A percentile compares a stretch with the other conserved stretches of the same genome.
phyloP scores from a whole-genome alignment of 2,888 invertebrate genomes.

The Lasioglossum marginatum region DNA sequence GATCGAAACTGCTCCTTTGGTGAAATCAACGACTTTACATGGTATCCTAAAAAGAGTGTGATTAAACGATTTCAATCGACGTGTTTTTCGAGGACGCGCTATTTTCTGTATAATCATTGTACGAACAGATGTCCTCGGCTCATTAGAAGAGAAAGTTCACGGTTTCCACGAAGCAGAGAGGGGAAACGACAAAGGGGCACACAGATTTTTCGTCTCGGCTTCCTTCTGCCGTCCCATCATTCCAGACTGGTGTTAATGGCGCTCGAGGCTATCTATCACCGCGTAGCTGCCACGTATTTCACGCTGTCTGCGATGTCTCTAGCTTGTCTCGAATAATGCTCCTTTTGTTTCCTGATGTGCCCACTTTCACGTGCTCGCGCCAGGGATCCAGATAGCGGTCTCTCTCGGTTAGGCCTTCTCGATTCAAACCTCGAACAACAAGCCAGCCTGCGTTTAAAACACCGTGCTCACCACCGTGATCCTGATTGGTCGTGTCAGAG shows the following conservation, averaged over 20 bases:
- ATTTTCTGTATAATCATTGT: background rate
- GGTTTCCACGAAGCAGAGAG: conserved; percentile 43
- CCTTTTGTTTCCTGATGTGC: conserved; percentile 70
- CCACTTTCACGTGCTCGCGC: conserved; percentile 49
- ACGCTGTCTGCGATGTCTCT: conserved; percentile 68
- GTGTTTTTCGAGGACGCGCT: background rate
- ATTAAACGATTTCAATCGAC: background rate
- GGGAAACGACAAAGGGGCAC: conserved; percentile 55
- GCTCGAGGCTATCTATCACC: conserved; percentile 77
- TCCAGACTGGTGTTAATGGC: conserved; percentile 76
- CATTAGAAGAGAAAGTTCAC: conserved; percentile 41
- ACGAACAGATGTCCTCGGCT: conserved; percentile 5
- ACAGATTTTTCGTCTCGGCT: conserved; percentile 67
- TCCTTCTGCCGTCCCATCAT: conserved; percentile 59
- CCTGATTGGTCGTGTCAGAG: conserved; percentile 14
- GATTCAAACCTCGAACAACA: background rate
- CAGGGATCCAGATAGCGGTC: conserved; percentile 37
- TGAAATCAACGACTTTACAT: no score
- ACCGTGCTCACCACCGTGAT: background rate
- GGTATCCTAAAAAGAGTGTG: no score
- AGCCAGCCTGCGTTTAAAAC: conserved; percentile 7
- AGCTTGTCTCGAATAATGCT: conserved; percentile 69
- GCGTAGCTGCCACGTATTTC: conserved; percentile 63
- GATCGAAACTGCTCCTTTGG: background rate
- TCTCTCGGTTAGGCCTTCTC: background rate